phyloP scores from a whole-genome alignment of 2,888 invertebrate genomes.

The Dasysyrphus tricinctus region DNA sequence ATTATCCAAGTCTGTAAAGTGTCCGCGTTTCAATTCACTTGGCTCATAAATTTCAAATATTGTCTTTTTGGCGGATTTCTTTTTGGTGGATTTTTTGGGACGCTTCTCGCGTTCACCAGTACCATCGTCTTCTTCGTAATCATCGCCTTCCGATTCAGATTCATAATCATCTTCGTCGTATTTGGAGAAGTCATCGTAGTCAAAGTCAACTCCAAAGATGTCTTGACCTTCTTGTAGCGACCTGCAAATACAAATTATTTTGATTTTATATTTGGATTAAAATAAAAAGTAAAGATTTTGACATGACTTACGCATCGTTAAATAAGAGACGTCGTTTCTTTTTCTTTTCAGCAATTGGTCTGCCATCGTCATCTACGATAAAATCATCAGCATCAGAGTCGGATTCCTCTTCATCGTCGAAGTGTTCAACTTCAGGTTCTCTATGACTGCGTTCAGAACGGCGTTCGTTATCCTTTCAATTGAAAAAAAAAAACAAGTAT shows the following conservation, averaged over 20 bases:
- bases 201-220: conserved; percentile 99
- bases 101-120: conserved; percentile 87
- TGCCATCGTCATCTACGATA: conserved; percentile 97
- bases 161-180: conserved; percentile 93
- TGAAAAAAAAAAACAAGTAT: neutral
- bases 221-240: conserved; percentile 99
- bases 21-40: conserved; percentile 97
- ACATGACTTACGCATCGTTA: conserved; percentile 91
- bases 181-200: conserved; percentile 94
- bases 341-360: conserved; percentile 92
- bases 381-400: conserved; percentile 97
- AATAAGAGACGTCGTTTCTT: conserved; percentile 92
- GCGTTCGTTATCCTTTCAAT: conserved; percentile 89
- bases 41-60: conserved; percentile 98
- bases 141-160: conserved; percentile 89
- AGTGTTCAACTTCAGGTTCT: conserved; percentile 87
- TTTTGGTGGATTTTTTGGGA: conserved; percentile 90
- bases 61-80: conserved; percentile 91
- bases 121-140: conserved; percentile 91
- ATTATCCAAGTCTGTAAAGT: conserved; percentile 97
- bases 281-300: neutral
- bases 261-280: neutral
- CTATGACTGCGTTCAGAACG: conserved; percentile 89
- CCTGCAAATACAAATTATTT: conserved; percentile 81
- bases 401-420: conserved; percentile 91